These are phyloP conservation scores for Erpetoichthys calabaricus DNA, from an alignment of 2,797 vertebrate species.

Conservation along the genomic window DNA sequence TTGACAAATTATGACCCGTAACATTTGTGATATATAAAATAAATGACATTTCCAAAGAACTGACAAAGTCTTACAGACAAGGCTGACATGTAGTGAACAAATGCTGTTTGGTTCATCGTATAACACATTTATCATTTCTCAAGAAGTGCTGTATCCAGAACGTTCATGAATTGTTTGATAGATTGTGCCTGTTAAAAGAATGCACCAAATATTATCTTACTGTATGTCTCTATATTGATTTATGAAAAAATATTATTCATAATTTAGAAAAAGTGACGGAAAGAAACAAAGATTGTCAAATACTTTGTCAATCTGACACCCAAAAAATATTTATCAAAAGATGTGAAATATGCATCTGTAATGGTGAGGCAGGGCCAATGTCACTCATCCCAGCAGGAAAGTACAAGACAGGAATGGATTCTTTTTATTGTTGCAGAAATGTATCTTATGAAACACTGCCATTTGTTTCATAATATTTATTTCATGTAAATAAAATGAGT, in stretches of 20 bases:
- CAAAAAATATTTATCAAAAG: background rate
- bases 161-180: no score
- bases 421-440: no score
- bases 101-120: background rate
- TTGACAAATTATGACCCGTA: slow-evolving; percentile 2
- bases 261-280: background rate
- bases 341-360: no score
- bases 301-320: background rate
- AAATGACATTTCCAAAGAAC: background rate
- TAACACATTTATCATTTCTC: background rate
- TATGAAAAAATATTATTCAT: slow-evolving; percentile 1
- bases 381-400: no score
- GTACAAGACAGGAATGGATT: no score
- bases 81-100: background rate
- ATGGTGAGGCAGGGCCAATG: no score
- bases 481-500: no score
- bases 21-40: background rate
- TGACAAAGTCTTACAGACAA: background rate
- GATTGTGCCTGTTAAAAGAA: background rate
- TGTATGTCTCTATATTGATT: background rate
- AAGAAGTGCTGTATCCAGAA: no score
- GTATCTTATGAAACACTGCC: no score
- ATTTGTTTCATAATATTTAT: no score
- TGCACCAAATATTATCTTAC: background rate
- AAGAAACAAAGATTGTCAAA: background rate